These are phyloP conservation scores for Ephydatia muelleri DNA, from an alignment of 37 sponge, comb jelly and placozoan species.

Conservation along the genomic window DNA sequence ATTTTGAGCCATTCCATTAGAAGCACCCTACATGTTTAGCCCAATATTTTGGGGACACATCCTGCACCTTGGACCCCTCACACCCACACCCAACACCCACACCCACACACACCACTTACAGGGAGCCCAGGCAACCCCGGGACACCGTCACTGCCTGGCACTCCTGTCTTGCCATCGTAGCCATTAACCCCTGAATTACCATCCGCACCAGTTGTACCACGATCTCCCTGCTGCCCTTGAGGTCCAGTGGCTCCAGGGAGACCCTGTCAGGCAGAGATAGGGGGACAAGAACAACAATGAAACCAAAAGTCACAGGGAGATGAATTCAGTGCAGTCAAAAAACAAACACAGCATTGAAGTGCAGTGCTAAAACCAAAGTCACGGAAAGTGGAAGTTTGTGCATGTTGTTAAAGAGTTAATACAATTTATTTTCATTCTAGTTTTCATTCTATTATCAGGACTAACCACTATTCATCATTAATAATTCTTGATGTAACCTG, in stretches of 20 bases:
- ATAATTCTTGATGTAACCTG: too few species aligned
- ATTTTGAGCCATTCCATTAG: background rate
- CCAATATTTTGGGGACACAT: constrained; percentile 3
- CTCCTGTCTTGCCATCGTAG: background rate
- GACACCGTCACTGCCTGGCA: background rate
- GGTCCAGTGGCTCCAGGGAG: constrained; percentile 18
- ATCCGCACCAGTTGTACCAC: constrained; percentile 19
- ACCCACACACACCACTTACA: background rate
- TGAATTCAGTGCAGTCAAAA: too few species aligned
- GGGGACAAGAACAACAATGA: background rate
- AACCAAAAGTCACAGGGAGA: too few species aligned
- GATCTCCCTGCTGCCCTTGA: constrained; percentile 17
- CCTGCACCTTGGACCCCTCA: constrained; percentile 1
- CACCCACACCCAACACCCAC: background rate
- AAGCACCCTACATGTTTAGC: background rate
- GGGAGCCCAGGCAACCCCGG: background rate
- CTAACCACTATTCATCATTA: too few species aligned
- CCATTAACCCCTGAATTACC: constrained; percentile 29
- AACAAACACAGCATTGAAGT: too few species aligned
- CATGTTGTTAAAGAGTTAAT: too few species aligned
- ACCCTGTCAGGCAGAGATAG: too few species aligned
- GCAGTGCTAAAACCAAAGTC: too few species aligned
- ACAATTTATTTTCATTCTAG: too few species aligned
- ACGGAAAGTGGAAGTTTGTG: too few species aligned
- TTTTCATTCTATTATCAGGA: too few species aligned